Percentiles rank a stretch among this genome's conserved stretches.
Evolutionary conservation across 2,113 vertebrate species (phyloP).

Genomic region (Gymnarchus niloticus): DNA sequence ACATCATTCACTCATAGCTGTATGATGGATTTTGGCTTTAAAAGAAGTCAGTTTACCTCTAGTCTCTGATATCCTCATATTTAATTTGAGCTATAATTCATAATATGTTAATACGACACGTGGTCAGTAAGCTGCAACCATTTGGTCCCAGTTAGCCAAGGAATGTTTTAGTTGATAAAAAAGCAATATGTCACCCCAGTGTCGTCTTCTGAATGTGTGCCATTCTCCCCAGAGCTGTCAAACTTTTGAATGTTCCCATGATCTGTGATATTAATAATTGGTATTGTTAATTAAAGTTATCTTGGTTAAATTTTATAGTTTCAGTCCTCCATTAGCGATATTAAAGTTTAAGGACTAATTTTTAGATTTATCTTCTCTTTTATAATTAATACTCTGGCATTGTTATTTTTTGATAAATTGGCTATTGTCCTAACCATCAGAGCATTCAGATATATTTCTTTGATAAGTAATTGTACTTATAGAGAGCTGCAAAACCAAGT

Average conservation of each 20-base stretch:
- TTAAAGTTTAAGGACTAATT: conserved; percentile 15
- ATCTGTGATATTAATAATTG: conserved; percentile 20
- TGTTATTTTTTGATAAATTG: background rate
- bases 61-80: background rate
- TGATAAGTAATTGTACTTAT: background rate
- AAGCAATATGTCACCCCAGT: background rate
- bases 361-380: background rate
- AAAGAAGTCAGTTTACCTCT: conserved; percentile 20
- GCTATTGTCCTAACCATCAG: background rate
- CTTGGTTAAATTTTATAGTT: conserved; percentile 12
- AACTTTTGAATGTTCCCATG: conserved; percentile 11
- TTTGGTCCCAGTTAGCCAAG: background rate
- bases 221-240: background rate
- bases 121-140: background rate
- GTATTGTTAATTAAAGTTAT: conserved; percentile 25
- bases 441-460: background rate
- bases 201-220: background rate
- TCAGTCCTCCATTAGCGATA: conserved; percentile 14
- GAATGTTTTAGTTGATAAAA: background rate
- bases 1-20: background rate
- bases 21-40: conserved; percentile 35
- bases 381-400: background rate
- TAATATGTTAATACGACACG: background rate
- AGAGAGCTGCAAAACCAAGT: background rate
- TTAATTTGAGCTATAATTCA: background rate